Conservation (phyloP, 2,888 invertebrate species). For the Pediacus dermestoides region DNA sequence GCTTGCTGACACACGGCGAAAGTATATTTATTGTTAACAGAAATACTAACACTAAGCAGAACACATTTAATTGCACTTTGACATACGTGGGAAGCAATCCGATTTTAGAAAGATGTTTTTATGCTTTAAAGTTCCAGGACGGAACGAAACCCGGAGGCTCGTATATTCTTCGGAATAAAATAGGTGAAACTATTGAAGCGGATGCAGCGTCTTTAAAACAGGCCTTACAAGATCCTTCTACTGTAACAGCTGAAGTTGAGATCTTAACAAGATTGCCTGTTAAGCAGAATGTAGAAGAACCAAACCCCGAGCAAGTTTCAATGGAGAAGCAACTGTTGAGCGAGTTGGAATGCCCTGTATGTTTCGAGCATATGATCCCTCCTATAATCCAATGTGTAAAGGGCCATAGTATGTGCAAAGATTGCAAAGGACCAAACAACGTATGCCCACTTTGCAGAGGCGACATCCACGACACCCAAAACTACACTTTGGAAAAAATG, state of each 20-base stretch:
- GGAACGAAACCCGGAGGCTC: background rate
- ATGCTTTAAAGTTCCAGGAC: slow-evolving; percentile 9
- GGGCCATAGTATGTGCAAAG: slow-evolving; percentile 42
- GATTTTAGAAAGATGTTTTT: slow-evolving; percentile 17
- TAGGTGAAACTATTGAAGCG: slow-evolving; percentile 25
- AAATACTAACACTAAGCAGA: slow-evolving; percentile 25
- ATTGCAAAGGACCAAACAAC: slow-evolving; percentile 23
- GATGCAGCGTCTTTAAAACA: slow-evolving; percentile 16
- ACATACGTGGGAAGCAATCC: slow-evolving; percentile 27
- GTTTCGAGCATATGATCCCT: slow-evolving; percentile 41
- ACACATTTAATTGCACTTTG: slow-evolving; percentile 34
- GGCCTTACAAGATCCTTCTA: slow-evolving; percentile 27
- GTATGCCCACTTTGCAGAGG: slow-evolving; percentile 39
- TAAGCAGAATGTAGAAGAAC: background rate
- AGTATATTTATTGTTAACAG: slow-evolving; percentile 36
- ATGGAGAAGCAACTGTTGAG: background rate
- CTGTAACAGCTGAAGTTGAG: slow-evolving; percentile 28
- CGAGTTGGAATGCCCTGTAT: slow-evolving; percentile 43
- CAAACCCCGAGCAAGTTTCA: background rate
- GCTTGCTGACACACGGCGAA: slow-evolving; percentile 33
- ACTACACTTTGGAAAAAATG: slow-evolving; percentile 40
- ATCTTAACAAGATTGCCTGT: slow-evolving; percentile 13
- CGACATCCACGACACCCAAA: slow-evolving; percentile 35
- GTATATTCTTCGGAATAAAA: background rate
- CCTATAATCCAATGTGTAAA: slow-evolving; percentile 42